A percentile compares a stretch with the other conserved stretches of the same genome.
Evolutionary conservation across 2,797 vertebrate genomes (phyloP).

Genomic region (Microtus californicus): DNA sequence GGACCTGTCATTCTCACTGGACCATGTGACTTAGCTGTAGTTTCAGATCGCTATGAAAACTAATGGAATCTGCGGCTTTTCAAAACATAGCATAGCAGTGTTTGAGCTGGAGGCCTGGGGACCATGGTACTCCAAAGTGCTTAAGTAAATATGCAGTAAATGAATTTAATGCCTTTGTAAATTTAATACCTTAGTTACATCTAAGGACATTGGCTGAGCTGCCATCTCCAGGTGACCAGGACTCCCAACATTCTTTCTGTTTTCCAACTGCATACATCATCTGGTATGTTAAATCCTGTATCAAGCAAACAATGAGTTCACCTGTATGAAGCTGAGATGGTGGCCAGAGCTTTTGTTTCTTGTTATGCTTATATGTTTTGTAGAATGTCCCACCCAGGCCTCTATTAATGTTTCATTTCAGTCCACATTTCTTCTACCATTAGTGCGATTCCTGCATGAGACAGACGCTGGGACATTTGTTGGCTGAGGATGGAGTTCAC

Average conservation of each 20-base stretch:
- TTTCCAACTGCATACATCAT: neutral
- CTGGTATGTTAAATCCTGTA: slow-evolving; percentile 48
- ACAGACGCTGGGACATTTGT: slow-evolving; percentile 40
- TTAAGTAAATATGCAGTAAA: neutral
- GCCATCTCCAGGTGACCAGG: neutral
- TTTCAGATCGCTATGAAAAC: neutral
- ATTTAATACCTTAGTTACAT: neutral
- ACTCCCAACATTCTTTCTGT: neutral
- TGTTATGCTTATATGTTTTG: slow-evolving; percentile 33
- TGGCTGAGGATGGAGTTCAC: neutral
- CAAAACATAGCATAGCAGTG: neutral
- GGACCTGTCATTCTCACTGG: neutral
- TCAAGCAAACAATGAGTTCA: slow-evolving; percentile 34
- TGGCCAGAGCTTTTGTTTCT: neutral
- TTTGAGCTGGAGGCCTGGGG: neutral
- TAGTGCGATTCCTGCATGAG: slow-evolving; percentile 10
- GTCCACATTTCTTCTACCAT: slow-evolving; percentile 9
- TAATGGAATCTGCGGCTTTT: neutral
- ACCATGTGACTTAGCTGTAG: too few species aligned
- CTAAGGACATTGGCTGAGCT: neutral
- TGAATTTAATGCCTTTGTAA: neutral
- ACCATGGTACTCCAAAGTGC: neutral
- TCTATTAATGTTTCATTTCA: slow-evolving; percentile 44
- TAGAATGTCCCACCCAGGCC: neutral
- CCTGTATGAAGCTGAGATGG: neutral